A percentile compares a stretch with the other conserved stretches of the same genome.
Conservation (phyloP, 2,113 vertebrate species). For the Calonectris borealis region DNA sequence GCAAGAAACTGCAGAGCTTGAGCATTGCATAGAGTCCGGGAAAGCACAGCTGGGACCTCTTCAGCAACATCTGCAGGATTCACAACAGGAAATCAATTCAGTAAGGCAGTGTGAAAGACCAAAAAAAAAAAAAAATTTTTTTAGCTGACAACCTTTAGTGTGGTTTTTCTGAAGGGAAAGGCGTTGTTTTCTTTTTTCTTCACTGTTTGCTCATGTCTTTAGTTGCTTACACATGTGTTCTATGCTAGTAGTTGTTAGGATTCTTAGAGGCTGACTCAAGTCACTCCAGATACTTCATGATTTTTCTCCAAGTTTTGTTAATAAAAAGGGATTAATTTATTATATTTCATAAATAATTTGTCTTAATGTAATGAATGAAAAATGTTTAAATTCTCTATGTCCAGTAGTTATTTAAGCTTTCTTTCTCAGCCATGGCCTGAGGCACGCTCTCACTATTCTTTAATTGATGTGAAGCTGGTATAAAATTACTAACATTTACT, state of each 20-base stretch:
- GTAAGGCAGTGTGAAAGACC: conserved; percentile 71
- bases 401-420: neutral
- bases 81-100: conserved; percentile 88
- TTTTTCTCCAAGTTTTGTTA: neutral
- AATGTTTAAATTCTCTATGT: neutral
- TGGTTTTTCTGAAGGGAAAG: neutral
- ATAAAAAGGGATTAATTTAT: neutral
- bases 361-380: neutral
- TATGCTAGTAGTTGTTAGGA: neutral
- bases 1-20: conserved; percentile 88
- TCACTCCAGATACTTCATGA: neutral
- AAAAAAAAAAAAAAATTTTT: neutral
- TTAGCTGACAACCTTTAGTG: neutral
- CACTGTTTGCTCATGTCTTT: neutral
- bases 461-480: neutral
- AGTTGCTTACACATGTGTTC: neutral
- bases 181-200: neutral
- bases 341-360: neutral
- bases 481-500: neutral
- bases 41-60: conserved; percentile 89
- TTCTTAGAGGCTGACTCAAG: neutral
- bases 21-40: conserved; percentile 87
- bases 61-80: conserved; percentile 88
- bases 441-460: neutral
- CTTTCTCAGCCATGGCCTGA: neutral